These are phyloP conservation scores for Chionomys nivalis DNA, from an alignment of 2,113 vertebrate species.

Conservation along the genomic window DNA sequence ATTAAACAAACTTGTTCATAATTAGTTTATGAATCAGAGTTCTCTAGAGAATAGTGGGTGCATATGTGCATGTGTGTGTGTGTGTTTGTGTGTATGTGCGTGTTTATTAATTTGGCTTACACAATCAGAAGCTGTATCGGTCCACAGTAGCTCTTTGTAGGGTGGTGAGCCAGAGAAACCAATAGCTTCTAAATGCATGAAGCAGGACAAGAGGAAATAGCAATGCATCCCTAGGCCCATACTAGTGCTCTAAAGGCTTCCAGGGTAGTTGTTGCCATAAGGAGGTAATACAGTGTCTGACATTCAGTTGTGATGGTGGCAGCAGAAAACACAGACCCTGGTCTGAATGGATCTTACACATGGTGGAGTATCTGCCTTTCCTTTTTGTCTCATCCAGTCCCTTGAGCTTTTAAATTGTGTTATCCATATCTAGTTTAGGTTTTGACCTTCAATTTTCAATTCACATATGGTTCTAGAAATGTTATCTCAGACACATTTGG, in stretches of 20 bases:
- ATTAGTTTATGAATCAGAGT: neutral
- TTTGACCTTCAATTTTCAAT: neutral
- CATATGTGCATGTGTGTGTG: neutral
- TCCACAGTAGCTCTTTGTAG: neutral
- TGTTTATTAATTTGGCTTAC: neutral
- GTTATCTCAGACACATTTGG: neutral
- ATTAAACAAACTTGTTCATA: neutral
- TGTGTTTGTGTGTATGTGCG: neutral
- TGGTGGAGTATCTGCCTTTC: neutral
- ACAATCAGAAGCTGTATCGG: too few relatives aligned
- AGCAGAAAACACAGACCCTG: neutral
- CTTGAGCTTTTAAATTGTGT: neutral
- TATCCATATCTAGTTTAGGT: neutral
- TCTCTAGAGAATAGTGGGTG: neutral
- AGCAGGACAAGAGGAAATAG: neutral
- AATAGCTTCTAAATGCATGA: neutral
- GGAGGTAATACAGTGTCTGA: neutral
- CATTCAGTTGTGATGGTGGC: neutral
- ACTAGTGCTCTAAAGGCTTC: too few relatives aligned
- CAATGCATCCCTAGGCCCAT: too few relatives aligned
- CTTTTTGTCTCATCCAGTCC: neutral
- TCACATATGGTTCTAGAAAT: neutral
- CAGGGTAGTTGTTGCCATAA: neutral
- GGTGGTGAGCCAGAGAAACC: neutral
- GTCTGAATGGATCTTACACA: neutral